phyloP scores from a whole-genome alignment of 2,888 invertebrate species.

The Spatulosminthurus flaviceps region DNA sequence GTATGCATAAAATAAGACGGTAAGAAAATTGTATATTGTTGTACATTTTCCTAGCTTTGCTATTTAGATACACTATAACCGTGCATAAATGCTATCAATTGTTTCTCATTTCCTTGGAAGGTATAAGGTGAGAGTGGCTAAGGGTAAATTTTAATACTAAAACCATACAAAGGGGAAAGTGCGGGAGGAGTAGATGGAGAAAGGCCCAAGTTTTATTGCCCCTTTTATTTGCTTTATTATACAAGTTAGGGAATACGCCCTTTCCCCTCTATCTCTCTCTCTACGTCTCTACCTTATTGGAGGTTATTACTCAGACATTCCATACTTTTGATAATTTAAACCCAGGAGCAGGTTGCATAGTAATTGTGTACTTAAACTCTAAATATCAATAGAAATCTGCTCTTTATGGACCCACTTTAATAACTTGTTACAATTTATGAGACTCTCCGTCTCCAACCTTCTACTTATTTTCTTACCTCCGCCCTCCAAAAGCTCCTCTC shows the following conservation, averaged over 20 bases:
- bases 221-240: slow-evolving; percentile 43
- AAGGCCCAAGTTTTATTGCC: slow-evolving; percentile 36
- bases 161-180: neutral
- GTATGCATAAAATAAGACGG: slow-evolving; percentile 51
- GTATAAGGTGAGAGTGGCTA: no score
- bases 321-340: slow-evolving; percentile 37
- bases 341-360: slow-evolving; percentile 37
- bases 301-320: slow-evolving; percentile 15
- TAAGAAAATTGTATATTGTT: no score
- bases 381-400: slow-evolving; percentile 43
- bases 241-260: slow-evolving; percentile 34
- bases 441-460: neutral
- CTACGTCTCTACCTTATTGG: no score
- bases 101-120: neutral
- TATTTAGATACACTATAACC: no score
- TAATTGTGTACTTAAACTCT: slow-evolving; percentile 47
- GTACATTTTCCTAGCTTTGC: no score
- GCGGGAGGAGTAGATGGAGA: neutral
- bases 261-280: slow-evolving; percentile 1
- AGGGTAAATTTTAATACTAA: no score
- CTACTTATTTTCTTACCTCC: neutral
- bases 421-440: slow-evolving; percentile 47
- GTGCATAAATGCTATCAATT: no score
- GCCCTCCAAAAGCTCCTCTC: neutral
- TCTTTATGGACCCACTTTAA: slow-evolving; percentile 47